These are phyloP conservation scores for Danionella cerebrum DNA, from an alignment of 2,113 vertebrate species.

Conservation along the genomic window DNA sequence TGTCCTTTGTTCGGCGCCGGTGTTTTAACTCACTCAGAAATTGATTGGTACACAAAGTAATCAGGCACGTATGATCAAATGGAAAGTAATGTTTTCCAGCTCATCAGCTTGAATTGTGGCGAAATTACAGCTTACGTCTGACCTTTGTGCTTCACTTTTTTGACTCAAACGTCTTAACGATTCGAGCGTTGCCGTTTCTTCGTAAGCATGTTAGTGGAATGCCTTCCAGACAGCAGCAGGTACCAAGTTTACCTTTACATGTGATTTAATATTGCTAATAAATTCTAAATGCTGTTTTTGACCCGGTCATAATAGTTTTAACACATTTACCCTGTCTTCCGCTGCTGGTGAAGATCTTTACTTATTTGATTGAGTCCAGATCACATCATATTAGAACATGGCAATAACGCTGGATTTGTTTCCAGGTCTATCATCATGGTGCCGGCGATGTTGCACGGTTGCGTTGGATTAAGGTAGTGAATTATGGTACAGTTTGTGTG, in stretches of 20 bases:
- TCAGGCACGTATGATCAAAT: constrained; percentile 45
- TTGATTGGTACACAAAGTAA: constrained; percentile 52
- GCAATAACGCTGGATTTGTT: constrained; percentile 22
- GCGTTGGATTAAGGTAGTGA: background rate
- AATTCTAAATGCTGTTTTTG: constrained; percentile 18
- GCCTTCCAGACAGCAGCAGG: background rate
- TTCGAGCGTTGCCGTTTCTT: constrained; percentile 41
- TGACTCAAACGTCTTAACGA: constrained; percentile 46
- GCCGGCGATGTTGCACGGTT: constrained; percentile 15
- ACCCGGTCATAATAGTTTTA: constrained; percentile 6
- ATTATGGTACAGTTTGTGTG: constrained; percentile 25
- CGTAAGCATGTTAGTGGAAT: background rate
- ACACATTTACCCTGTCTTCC: background rate
- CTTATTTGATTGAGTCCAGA: constrained; percentile 16
- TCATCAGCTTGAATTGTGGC: constrained; percentile 63
- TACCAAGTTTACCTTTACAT: constrained; percentile 5
- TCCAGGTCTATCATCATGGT: constrained; percentile 19
- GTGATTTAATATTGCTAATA: constrained; percentile 20
- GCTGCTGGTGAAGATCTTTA: background rate
- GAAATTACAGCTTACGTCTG: constrained; percentile 57
- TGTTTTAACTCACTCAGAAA: constrained; percentile 49
- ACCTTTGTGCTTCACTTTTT: constrained; percentile 52
- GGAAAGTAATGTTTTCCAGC: constrained; percentile 38
- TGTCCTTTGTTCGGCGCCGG: constrained; percentile 34
- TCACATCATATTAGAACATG: constrained; percentile 25